Conservation (phyloP, 2,888 invertebrate genomes). For the Eupelmus urozonus region DNA sequence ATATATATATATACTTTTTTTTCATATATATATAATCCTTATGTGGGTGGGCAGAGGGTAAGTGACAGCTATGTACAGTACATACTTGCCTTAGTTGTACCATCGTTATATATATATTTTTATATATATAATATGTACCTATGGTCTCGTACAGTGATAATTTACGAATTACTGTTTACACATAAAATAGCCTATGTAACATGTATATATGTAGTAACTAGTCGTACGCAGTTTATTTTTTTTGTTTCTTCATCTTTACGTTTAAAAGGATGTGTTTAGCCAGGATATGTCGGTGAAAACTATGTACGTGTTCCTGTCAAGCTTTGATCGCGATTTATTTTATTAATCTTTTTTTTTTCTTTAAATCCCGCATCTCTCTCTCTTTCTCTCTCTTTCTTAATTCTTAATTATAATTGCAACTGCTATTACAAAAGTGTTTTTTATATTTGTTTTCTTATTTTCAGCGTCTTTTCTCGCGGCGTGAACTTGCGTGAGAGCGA, state of each 20-base stretch:
- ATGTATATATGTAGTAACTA: constrained; percentile 71
- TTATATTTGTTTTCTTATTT: constrained; percentile 21
- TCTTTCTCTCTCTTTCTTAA: constrained; percentile 26
- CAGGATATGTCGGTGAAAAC: constrained; percentile 77
- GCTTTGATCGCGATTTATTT: constrained; percentile 53
- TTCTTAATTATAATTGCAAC: constrained; percentile 52
- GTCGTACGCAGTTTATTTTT: constrained; percentile 71
- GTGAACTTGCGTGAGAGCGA: constrained; percentile 38
- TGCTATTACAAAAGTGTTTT: constrained; percentile 57
- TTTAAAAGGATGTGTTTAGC: constrained; percentile 74
- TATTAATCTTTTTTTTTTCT: constrained; percentile 65
- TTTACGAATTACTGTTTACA: constrained; percentile 72
- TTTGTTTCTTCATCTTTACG: constrained; percentile 65
- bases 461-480: constrained; percentile 40
- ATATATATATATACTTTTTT: constrained; percentile 62
- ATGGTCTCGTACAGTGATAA: constrained; percentile 69
- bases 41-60: constrained; percentile 70
- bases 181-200: constrained; percentile 75
- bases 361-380: constrained; percentile 29
- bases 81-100: constrained; percentile 76
- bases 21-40: constrained; percentile 63
- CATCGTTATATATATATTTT: constrained; percentile 68
- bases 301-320: constrained; percentile 66
- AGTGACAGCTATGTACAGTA: constrained; percentile 77
- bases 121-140: constrained; percentile 62